Base-by-base conservation (phyloP, 2,888 invertebrate species). In the Drosophila leonis region DNA sequence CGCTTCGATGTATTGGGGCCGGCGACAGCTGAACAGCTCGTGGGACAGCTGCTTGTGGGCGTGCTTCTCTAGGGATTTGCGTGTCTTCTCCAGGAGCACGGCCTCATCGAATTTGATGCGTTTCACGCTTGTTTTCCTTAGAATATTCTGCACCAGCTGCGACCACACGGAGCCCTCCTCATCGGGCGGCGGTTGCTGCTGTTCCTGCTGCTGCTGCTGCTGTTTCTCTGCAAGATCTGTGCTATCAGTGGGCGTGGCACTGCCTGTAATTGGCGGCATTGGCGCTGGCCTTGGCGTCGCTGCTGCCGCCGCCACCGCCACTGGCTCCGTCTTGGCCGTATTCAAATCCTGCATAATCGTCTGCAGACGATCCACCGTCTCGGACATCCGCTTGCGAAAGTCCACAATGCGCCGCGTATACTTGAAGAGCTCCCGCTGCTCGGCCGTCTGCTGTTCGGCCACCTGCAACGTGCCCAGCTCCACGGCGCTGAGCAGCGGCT, bases 21-120 rank as follows among this genome's bases (percentile, higher is more conserved):
- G 96, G 57, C 95, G 95, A 83, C 98, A 98, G 52, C 96, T 95
- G 64, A 98, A 93, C 15, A 96, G 90, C 70, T 96, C 95, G 92
- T 95, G 97, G 89, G 95, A 95, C 46, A 94, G 91, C 15, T 95
- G 94, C 72, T 94, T 93, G 88, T 95, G 95, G 9, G 94, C 94
- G 64, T 95, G 95, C 90, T 94, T 94, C 62, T 95, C 94, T 78
- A 95, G 95, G 67, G 94, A 94, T 65, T 80, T 80, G 24, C 91
- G 94, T 69, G 97, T 95, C 83, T 95, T 95, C 83, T 96, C 96
- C 35, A 96, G 91, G 93, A 97, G 94, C 46, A 94, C 93, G 84
- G 96, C 96, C 6, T 96, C 95, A 90, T 97, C 96, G 89, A 96
- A 97, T 78, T 92, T 91, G 0, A 93, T 91, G 77, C 94, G 94